phyloP scores from a whole-genome alignment of 2,888 invertebrate species.

The Hyles lineata region DNA sequence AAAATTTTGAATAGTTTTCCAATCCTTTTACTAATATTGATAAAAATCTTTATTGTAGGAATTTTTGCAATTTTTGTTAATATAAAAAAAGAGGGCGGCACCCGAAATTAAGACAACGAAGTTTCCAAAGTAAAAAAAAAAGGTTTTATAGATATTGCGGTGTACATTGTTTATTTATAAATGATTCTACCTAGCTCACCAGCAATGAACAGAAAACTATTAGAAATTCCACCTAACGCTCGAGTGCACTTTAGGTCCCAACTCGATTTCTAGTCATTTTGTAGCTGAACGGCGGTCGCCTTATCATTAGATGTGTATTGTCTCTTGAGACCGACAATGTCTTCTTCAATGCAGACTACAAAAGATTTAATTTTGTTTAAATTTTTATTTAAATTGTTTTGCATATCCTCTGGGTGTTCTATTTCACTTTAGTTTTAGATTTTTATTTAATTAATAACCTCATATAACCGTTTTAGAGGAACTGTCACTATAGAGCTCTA shows the following conservation, averaged over 20 bases:
- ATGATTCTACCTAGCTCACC: neutral
- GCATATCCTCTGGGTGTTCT: too few species aligned
- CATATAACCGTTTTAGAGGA: too few species aligned
- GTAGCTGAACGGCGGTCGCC: constrained; percentile 18
- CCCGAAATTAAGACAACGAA: neutral
- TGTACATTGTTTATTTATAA: neutral
- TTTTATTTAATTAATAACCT: too few species aligned
- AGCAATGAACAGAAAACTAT: neutral
- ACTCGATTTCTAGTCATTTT: constrained; percentile 18
- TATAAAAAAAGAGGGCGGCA: too few species aligned
- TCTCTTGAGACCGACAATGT: neutral
- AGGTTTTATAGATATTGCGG: neutral
- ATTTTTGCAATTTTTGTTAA: too few species aligned
- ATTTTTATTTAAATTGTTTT: too few species aligned
- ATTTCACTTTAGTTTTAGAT: too few species aligned
- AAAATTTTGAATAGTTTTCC: too few species aligned
- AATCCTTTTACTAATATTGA: too few species aligned
- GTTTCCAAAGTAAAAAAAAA: neutral
- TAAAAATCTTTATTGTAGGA: too few species aligned
- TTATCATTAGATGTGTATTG: constrained; percentile 18
- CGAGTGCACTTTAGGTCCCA: constrained; percentile 16
- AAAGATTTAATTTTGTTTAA: neutral
- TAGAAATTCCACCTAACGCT: constrained; percentile 14
- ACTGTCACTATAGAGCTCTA: too few species aligned
- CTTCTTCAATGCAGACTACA: neutral